Conservation (phyloP, 1,140 invertebrate species). For the Panagrolaimus sp. region DNA sequence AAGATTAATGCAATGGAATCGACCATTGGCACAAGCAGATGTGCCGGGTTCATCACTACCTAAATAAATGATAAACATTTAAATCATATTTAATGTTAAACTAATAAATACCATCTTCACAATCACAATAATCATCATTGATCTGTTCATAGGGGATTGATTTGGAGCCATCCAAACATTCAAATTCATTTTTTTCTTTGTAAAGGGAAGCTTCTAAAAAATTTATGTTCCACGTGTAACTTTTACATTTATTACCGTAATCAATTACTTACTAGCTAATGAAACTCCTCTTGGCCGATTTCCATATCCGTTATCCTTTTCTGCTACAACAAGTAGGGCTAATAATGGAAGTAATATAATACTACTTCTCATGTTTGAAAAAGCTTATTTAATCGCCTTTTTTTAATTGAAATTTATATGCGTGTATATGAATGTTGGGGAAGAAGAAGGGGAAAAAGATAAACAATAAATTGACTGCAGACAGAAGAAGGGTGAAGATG, state of each 20-base stretch:
- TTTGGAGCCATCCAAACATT: constrained; percentile 78
- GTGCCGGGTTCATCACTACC: constrained; percentile 94
- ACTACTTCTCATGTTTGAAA: too few relatives aligned
- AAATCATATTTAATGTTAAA: too few relatives aligned
- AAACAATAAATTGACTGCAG: too few relatives aligned
- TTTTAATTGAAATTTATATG: too few relatives aligned
- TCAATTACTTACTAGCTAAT: constrained; percentile 31
- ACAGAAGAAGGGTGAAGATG: too few relatives aligned
- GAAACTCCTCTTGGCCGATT: constrained; percentile 45
- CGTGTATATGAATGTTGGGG: too few relatives aligned
- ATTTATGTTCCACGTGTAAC: constrained; percentile 15
- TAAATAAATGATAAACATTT: too few relatives aligned
- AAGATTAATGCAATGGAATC: constrained; percentile 84
- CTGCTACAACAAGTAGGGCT: background rate
- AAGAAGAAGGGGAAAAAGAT: too few relatives aligned
- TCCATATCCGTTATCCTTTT: constrained; percentile 26
- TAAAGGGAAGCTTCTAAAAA: constrained; percentile 60
- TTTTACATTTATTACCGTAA: background rate
- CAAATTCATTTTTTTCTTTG: constrained; percentile 67
- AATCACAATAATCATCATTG: constrained; percentile 99
- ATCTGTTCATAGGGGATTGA: constrained; percentile 77
- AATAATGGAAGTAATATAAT: too few relatives aligned
- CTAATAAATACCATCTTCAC: constrained; percentile 65
- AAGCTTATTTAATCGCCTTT: too few relatives aligned
- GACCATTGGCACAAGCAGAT: constrained; percentile 77